Conservation (phyloP, 2,797 vertebrate genomes). For the Podargus strigoides region DNA sequence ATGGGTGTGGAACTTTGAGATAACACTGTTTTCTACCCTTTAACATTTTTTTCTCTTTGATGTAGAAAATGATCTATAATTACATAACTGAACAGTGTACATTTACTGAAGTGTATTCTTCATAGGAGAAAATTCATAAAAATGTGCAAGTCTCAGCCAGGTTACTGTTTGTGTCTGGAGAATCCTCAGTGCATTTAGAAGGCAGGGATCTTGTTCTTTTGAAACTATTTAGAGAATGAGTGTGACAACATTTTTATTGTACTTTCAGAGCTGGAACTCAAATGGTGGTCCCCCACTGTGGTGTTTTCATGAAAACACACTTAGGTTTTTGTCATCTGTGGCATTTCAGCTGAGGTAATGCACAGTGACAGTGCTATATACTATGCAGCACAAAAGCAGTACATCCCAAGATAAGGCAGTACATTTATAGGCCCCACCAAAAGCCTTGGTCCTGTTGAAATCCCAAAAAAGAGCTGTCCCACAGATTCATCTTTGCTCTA, state of each 20-base stretch:
- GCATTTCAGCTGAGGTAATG: not conserved
- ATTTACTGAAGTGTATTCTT: not conserved
- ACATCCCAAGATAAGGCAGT: not conserved
- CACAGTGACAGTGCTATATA: not conserved
- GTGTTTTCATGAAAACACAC: not conserved
- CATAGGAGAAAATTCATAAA: not conserved
- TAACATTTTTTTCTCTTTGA: not conserved
- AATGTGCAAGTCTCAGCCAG: not conserved
- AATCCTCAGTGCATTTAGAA: not conserved
- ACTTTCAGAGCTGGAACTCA: not conserved
- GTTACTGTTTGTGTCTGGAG: not conserved
- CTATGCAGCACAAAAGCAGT: not conserved
- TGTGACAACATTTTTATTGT: not conserved
- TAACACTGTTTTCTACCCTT: not conserved
- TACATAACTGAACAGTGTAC: not conserved
- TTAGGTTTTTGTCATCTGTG: not conserved
- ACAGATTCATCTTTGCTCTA: not conserved
- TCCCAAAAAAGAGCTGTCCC: not conserved
- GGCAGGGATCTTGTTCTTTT: not conserved
- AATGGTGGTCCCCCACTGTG: not conserved
- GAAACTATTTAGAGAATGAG: not conserved
- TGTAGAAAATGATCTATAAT: not conserved
- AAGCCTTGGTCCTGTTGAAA: not conserved
- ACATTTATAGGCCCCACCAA: not conserved
- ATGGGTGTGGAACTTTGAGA: not conserved